These are phyloP conservation scores for Trachymyrmex septentrionalis DNA, from an alignment of 1,140 invertebrate species.

Conservation along the genomic window DNA sequence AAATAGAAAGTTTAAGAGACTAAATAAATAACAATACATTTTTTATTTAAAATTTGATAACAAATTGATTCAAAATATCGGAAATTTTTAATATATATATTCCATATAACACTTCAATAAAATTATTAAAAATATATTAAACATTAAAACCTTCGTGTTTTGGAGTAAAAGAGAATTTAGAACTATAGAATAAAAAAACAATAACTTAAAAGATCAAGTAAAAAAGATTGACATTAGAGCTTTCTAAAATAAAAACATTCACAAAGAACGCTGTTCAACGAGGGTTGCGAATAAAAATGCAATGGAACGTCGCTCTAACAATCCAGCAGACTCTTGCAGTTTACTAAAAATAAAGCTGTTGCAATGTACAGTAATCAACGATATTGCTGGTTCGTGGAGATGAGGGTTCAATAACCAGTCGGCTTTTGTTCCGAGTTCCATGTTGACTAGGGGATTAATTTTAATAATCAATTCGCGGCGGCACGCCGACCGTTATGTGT, in stretches of 20 bases:
- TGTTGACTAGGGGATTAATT: slow-evolving; percentile 31
- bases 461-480: slow-evolving; percentile 58
- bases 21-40: not conserved
- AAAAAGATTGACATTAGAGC: not conserved
- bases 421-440: slow-evolving; percentile 49
- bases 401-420: slow-evolving; percentile 53
- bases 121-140: not conserved
- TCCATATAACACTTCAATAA: not conserved
- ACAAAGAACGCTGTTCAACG: not conserved
- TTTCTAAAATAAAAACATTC: not conserved
- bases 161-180: not conserved
- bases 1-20: not conserved
- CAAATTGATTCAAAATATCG: not conserved
- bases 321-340: not conserved
- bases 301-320: not conserved
- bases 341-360: slow-evolving; percentile 44
- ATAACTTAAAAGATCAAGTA: no score
- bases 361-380: slow-evolving; percentile 22
- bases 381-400: slow-evolving; percentile 42
- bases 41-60: not conserved
- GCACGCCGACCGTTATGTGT: slow-evolving; percentile 40
- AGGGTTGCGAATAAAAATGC: not conserved
- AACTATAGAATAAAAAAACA: not conserved
- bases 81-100: not conserved
- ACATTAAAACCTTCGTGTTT: not conserved